Evolutionary conservation across 2,888 invertebrate species (phyloP).

Genomic region (Eustalomyia histrio): DNA sequence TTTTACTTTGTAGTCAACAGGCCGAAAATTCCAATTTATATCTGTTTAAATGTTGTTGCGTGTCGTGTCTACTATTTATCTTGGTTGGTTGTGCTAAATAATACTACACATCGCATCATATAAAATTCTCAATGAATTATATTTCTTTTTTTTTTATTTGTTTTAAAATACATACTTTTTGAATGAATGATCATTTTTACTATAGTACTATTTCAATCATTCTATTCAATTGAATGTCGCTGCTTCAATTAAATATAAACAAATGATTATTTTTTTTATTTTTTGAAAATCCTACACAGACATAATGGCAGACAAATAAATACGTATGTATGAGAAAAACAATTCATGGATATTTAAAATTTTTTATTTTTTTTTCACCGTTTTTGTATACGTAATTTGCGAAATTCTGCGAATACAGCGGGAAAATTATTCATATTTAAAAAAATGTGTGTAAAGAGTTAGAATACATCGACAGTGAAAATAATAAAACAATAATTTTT

Average conservation of each 20-base stretch:
- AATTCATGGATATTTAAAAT: slow-evolving; percentile 37
- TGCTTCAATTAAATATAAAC: slow-evolving; percentile 22
- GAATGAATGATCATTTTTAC: background rate
- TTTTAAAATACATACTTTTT: background rate
- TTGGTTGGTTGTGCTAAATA: background rate
- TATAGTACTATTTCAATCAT: slow-evolving; percentile 1
- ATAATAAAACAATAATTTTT: background rate
- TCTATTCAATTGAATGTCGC: background rate
- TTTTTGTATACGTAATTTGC: slow-evolving; percentile 27
- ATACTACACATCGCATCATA: background rate
- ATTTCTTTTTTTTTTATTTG: background rate
- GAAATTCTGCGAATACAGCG: slow-evolving; percentile 18
- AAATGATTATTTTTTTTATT: slow-evolving; percentile 13
- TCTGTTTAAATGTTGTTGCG: background rate
- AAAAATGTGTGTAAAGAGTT: slow-evolving; percentile 17
- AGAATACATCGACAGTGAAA: slow-evolving; percentile 3
- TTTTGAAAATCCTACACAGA: slow-evolving; percentile 36
- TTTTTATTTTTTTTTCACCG: slow-evolving; percentile 7
- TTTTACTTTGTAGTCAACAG: background rate
- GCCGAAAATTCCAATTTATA: slow-evolving; percentile 4
- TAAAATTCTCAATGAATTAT: background rate
- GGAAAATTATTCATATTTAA: slow-evolving; percentile 5
- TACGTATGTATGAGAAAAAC: background rate
- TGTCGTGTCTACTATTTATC: background rate
- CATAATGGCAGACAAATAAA: slow-evolving; percentile 51